A percentile compares a stretch with the other conserved stretches of the same genome.
These are phyloP conservation scores for Neoniphon sammara DNA, from an alignment of 2,797 vertebrate species.

Conservation along the genomic window DNA sequence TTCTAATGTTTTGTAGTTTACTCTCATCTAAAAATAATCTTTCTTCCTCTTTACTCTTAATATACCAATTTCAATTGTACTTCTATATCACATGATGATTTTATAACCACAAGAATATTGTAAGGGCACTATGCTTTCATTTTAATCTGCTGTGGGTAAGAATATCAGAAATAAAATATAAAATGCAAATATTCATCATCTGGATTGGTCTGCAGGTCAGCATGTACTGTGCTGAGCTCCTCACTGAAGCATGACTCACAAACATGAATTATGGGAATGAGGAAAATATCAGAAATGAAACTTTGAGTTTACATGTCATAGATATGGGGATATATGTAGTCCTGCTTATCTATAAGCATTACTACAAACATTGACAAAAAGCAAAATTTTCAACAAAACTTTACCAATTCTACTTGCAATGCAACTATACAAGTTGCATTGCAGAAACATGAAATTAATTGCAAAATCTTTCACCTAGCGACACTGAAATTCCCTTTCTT, in stretches of 20 bases:
- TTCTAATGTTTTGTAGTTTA: neutral
- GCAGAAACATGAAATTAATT: too few relatives aligned
- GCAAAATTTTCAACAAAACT: too few relatives aligned
- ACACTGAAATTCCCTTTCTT: too few relatives aligned
- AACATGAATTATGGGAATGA: neutral
- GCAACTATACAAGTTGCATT: too few relatives aligned
- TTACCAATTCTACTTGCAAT: too few relatives aligned
- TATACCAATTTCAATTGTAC: too few relatives aligned
- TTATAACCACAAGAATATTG: neutral
- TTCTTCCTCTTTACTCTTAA: too few relatives aligned
- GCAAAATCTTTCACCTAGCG: too few relatives aligned
- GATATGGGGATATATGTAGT: constrained; percentile 18
- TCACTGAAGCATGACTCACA: constrained; percentile 18
- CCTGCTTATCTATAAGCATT: constrained; percentile 15
- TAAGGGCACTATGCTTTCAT: neutral
- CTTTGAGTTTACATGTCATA: constrained; percentile 18
- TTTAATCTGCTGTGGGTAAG: too few relatives aligned
- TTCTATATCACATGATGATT: too few relatives aligned
- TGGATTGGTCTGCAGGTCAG: constrained; percentile 5
- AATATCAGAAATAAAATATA: neutral
- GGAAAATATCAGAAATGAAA: constrained; percentile 17
- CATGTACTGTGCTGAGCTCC: neutral
- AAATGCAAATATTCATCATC: neutral
- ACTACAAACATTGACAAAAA: constrained; percentile 22
- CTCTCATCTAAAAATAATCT: neutral